Conservation (phyloP, 2,888 invertebrate genomes). For the Digitonthophagus gazella region DNA sequence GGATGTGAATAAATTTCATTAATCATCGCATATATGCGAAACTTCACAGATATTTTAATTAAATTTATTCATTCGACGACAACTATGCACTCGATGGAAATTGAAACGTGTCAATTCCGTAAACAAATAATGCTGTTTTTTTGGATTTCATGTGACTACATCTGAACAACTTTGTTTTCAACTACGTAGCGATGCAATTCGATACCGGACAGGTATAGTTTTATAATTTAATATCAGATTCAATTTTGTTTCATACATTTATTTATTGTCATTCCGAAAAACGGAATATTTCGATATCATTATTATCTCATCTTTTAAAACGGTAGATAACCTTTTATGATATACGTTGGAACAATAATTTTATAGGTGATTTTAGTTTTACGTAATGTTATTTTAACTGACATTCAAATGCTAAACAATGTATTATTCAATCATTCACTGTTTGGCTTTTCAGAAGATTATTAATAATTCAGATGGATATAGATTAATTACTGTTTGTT, state of each 20-base stretch:
- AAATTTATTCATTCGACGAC: not conserved
- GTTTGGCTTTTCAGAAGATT: too few relatives aligned
- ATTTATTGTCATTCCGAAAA: not conserved
- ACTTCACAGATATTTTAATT: not conserved
- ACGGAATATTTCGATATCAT: not conserved
- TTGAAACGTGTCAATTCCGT: slow-evolving; percentile 11
- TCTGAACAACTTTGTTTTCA: not conserved
- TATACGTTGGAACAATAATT: too few relatives aligned
- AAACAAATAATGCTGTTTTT: slow-evolving; percentile 16
- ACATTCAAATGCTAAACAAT: too few relatives aligned
- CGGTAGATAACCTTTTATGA: too few relatives aligned
- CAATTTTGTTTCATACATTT: not conserved
- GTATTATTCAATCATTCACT: too few relatives aligned
- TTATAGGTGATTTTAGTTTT: too few relatives aligned
- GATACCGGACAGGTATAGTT: not conserved
- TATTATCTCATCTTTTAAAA: not conserved
- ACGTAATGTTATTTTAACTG: too few relatives aligned
- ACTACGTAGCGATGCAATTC: not conserved
- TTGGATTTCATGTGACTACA: not conserved
- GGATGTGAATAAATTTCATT: not conserved
- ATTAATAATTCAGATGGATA: too few relatives aligned
- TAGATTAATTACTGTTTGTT: too few relatives aligned
- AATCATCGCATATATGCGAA: not conserved
- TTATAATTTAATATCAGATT: not conserved
- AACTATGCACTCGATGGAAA: slow-evolving; percentile 6